A percentile compares a stretch with the other conserved stretches of the same genome.
These are phyloP conservation scores for Piprites chloris DNA, from an alignment of 2,113 vertebrate genomes.

Conservation along the genomic window DNA sequence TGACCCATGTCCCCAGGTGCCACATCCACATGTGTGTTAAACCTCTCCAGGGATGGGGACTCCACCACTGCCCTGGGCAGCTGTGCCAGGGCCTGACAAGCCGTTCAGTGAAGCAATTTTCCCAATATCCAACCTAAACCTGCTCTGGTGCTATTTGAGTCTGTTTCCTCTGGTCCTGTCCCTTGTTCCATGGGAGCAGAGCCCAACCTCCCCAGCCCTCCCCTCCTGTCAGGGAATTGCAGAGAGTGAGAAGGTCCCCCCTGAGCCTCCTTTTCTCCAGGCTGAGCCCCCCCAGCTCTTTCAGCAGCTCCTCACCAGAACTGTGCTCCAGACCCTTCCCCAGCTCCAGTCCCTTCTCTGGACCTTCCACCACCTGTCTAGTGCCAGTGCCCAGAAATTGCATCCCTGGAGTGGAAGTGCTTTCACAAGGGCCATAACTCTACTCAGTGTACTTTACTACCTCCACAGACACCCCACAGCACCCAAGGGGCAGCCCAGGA, in stretches of 20 bases:
- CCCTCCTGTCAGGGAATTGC: background rate
- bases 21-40: background rate
- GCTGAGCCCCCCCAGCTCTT: background rate
- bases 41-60: background rate
- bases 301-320: background rate
- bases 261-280: background rate
- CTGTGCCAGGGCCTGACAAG: background rate
- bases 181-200: background rate
- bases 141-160: background rate
- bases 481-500: background rate
- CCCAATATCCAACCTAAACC: background rate
- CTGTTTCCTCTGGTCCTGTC: background rate
- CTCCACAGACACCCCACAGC: background rate
- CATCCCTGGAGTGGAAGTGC: background rate
- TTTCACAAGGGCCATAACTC: background rate
- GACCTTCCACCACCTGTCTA: background rate
- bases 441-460: accelerated
- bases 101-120: background rate
- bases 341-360: background rate
- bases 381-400: background rate
- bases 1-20: background rate
- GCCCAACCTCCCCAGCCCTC: background rate
- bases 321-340: background rate
- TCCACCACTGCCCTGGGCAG: background rate
- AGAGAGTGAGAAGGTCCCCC: background rate